phyloP scores from a whole-genome alignment of 2,888 invertebrate genomes.

The Lasioglossum vierecki region DNA sequence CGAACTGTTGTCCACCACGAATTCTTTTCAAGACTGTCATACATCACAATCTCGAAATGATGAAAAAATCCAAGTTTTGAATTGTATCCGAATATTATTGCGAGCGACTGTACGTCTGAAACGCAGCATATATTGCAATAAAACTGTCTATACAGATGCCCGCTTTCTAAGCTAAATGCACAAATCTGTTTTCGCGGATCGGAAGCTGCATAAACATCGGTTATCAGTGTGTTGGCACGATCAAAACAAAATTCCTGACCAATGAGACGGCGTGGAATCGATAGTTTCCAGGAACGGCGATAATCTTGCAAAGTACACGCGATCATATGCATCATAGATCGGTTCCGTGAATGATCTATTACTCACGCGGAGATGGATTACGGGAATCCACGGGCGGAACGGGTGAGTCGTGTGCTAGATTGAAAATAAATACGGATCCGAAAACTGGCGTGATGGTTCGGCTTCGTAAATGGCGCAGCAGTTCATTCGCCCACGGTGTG shows the following conservation, averaged over 20 bases:
- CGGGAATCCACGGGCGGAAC: neutral
- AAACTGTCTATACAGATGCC: too few relatives aligned
- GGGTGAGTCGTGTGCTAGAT: neutral
- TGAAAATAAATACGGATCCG: slow-evolving; percentile 29
- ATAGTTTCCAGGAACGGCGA: neutral
- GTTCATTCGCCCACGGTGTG: slow-evolving; percentile 54
- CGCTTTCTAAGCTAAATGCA: neutral
- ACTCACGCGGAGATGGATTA: neutral
- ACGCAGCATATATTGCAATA: too few relatives aligned
- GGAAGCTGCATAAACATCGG: neutral
- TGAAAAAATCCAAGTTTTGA: too few relatives aligned
- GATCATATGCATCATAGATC: neutral
- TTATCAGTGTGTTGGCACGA: neutral
- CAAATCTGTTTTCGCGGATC: neutral
- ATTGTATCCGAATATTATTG: too few relatives aligned
- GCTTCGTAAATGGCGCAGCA: slow-evolving; percentile 33
- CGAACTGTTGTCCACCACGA: too few relatives aligned
- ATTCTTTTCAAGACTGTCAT: too few relatives aligned
- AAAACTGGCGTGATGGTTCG: neutral
- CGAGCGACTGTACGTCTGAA: too few relatives aligned
- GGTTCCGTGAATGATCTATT: slow-evolving; percentile 15
- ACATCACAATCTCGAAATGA: too few relatives aligned
- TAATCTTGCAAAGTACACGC: neutral
- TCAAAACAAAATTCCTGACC: slow-evolving; percentile 4
- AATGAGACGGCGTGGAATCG: neutral